Conservation (phyloP, 2,797 vertebrate genomes). For the Periophthalmus magnuspinnatus region DNA sequence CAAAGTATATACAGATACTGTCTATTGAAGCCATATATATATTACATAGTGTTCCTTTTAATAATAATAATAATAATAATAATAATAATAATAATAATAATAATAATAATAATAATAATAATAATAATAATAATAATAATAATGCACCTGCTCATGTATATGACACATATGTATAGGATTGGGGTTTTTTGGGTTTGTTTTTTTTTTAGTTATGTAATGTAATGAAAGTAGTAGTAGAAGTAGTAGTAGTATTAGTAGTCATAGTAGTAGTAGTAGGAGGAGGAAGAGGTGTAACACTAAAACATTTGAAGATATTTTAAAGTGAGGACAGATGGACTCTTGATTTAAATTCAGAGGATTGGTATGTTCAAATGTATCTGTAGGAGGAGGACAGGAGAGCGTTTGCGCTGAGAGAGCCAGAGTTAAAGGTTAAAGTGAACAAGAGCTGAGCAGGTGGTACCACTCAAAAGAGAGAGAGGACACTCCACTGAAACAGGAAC, state of each 20-base stretch:
- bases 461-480: background rate
- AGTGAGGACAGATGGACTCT: slow-evolving; percentile 9
- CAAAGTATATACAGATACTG: too few relatives aligned
- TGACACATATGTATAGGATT: too few relatives aligned
- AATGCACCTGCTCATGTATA: too few relatives aligned
- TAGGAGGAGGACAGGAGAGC: slow-evolving; percentile 27
- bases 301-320: slow-evolving; percentile 8
- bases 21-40: too few relatives aligned
- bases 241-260: too few relatives aligned
- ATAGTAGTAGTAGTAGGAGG: background rate
- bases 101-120: too few relatives aligned
- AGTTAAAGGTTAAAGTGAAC: slow-evolving; percentile 17
- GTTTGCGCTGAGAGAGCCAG: background rate
- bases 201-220: background rate
- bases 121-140: too few relatives aligned
- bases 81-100: too few relatives aligned
- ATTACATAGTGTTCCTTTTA: too few relatives aligned
- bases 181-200: too few relatives aligned
- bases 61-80: too few relatives aligned
- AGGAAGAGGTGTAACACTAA: background rate
- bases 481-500: background rate
- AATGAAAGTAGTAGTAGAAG: background rate
- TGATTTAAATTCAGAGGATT: slow-evolving; percentile 31
- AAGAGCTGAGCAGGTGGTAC: background rate
- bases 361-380: slow-evolving; percentile 27